A percentile compares a stretch with the other conserved stretches of the same genome.
Evolutionary conservation across 1,140 invertebrate genomes (phyloP).

Genomic region (Rhysida immarginata): DNA sequence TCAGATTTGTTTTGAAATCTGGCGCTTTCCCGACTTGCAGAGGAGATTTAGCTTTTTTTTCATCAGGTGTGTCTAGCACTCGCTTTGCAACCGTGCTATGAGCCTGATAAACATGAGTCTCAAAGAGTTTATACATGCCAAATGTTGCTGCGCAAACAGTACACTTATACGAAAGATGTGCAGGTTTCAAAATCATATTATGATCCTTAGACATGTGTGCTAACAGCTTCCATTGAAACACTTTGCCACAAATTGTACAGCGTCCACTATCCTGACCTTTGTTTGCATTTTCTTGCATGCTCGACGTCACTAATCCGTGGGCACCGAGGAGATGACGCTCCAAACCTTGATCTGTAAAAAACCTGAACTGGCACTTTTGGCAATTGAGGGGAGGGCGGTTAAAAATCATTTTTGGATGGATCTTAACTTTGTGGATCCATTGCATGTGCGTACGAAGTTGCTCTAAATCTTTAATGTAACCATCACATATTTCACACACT

Average conservation of each 20-base stretch:
- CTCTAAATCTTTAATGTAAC: constrained; percentile 85
- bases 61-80: constrained; percentile 56
- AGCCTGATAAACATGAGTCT: constrained; percentile 82
- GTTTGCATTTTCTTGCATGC: constrained; percentile 89
- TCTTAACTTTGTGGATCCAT: constrained; percentile 91
- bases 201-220: constrained; percentile 82
- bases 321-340: constrained; percentile 83
- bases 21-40: constrained; percentile 1
- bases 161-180: constrained; percentile 84
- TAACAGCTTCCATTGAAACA: constrained; percentile 80
- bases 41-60: not conserved
- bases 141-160: constrained; percentile 87
- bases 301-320: constrained; percentile 83
- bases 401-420: constrained; percentile 90
- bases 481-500: constrained; percentile 89
- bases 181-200: constrained; percentile 75
- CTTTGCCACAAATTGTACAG: constrained; percentile 81
- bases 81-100: constrained; percentile 70
- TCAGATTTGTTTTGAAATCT: not conserved
- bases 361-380: constrained; percentile 84
- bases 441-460: constrained; percentile 87
- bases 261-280: constrained; percentile 84
- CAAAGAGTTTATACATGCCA: constrained; percentile 87
- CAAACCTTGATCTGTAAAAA: constrained; percentile 70
- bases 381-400: constrained; percentile 86